These are phyloP conservation scores for Dusona sp. DNA, from an alignment of 2,888 invertebrate genomes.

Conservation along the genomic window DNA sequence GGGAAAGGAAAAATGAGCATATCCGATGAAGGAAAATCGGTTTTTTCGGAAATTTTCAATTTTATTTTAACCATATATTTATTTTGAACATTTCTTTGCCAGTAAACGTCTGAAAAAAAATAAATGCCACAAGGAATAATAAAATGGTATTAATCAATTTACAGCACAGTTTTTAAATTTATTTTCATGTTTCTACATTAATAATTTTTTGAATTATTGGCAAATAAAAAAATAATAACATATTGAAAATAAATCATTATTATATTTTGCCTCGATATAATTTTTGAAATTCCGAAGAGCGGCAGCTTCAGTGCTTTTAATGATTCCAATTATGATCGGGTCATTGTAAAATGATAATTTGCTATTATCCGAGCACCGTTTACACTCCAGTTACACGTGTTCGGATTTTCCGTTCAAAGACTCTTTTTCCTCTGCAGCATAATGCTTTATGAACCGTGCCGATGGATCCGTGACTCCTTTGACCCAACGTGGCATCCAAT, in stretches of 20 bases:
- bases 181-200: background rate
- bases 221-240: background rate
- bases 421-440: conserved; percentile 85
- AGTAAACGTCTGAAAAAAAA: background rate
- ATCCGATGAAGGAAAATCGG: background rate
- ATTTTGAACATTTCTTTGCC: background rate
- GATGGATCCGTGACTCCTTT: conserved; percentile 89
- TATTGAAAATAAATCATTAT: background rate
- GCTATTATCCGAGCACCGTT: background rate
- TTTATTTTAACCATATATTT: background rate
- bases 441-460: conserved; percentile 91
- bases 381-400: background rate
- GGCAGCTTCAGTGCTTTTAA: background rate
- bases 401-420: conserved; percentile 29
- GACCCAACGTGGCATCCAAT: conserved; percentile 93
- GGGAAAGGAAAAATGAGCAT: background rate
- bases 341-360: background rate
- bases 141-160: background rate
- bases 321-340: background rate
- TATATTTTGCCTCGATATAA: background rate
- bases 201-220: background rate
- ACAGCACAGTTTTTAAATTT: background rate
- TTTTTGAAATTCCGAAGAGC: background rate
- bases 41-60: background rate
- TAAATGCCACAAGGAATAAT: background rate